A percentile compares a stretch with the other conserved stretches of the same genome.
phyloP scores from a whole-genome alignment of 92 coral and sea anemone genomes.

The Epizoanthus ramosus region DNA sequence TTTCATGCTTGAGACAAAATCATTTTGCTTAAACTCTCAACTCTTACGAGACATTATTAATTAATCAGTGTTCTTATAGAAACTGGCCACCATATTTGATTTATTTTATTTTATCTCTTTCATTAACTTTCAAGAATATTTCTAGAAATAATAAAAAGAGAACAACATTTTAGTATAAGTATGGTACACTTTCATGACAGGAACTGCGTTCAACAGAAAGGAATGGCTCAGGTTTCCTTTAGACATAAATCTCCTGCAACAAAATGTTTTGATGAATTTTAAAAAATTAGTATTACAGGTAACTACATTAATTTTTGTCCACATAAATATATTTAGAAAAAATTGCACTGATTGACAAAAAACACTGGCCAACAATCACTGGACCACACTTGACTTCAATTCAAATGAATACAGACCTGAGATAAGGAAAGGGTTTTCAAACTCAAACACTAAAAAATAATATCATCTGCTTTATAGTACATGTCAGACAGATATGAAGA shows the following conservation, averaged over 20 bases:
- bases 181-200: background rate
- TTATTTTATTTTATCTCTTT: too few relatives aligned
- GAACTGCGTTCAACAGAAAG: conserved; percentile 26
- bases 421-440: conserved; percentile 14
- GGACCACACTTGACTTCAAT: conserved; percentile 6
- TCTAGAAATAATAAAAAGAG: too few relatives aligned
- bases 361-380: background rate
- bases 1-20: too few relatives aligned
- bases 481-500: conserved; percentile 27
- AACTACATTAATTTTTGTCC: background rate
- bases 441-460: background rate
- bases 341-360: background rate
- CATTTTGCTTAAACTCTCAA: too few relatives aligned
- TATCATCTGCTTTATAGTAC: background rate
- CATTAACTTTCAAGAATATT: too few relatives aligned
- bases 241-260: conserved; percentile 20
- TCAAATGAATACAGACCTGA: conserved; percentile 44
- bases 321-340: background rate
- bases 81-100: too few relatives aligned
- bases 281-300: background rate
- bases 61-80: too few relatives aligned
- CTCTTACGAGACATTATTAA: too few relatives aligned
- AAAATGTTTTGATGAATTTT: background rate
- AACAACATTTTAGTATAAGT: too few relatives aligned
- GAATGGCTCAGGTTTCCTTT: conserved; percentile 18